A percentile compares a stretch with the other conserved stretches of the same genome.
Conservation (phyloP, 2,888 invertebrate genomes). For the Ophioninae sp. region DNA sequence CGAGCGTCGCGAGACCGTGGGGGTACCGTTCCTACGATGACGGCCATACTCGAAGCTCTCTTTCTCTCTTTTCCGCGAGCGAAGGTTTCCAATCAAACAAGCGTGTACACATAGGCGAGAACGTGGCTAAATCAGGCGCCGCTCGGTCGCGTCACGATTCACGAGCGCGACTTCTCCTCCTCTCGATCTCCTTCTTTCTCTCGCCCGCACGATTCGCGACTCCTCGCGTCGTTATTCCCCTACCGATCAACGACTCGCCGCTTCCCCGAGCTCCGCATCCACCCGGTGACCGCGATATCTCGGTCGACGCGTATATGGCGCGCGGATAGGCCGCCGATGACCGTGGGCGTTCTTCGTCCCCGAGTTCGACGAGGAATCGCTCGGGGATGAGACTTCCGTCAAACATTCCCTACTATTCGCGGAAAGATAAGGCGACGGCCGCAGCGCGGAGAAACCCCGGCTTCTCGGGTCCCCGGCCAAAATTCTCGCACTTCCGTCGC, state of each 20-base stretch:
- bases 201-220: slow-evolving; percentile 58
- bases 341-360: slow-evolving; percentile 64
- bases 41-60: slow-evolving; percentile 55
- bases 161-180: slow-evolving; percentile 25
- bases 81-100: slow-evolving; percentile 55
- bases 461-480: background rate
- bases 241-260: slow-evolving; percentile 36
- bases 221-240: slow-evolving; percentile 54
- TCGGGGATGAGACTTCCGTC: background rate
- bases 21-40: background rate
- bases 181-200: background rate
- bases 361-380: slow-evolving; percentile 21
- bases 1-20: background rate
- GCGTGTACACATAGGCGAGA: slow-evolving; percentile 42
- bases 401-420: background rate
- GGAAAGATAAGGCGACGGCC: background rate
- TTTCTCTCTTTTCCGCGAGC: slow-evolving; percentile 4
- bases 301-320: slow-evolving; percentile 35
- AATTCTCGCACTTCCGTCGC: background rate
- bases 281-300: slow-evolving; percentile 48
- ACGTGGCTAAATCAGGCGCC: slow-evolving; percentile 58
- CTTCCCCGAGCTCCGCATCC: slow-evolving; percentile 31
- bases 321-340: slow-evolving; percentile 59
- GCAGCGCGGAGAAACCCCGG: background rate
- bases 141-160: slow-evolving; percentile 64